phyloP scores from a whole-genome alignment of 2,797 vertebrate species.

The Syndactyla subalaris region DNA sequence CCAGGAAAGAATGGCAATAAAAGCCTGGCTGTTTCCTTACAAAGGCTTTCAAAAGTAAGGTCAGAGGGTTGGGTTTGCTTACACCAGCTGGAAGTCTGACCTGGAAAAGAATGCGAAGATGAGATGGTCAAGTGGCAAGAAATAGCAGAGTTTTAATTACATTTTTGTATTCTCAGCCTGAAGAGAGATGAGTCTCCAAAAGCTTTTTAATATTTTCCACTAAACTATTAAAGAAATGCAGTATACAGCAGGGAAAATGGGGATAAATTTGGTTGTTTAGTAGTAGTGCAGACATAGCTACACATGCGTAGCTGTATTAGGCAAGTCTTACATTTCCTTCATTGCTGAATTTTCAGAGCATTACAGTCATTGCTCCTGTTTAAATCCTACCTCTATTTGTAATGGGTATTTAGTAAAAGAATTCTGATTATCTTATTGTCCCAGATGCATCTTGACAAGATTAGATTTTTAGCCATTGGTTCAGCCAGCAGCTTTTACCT shows the following conservation, averaged over 20 bases:
- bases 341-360: background rate
- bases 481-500: background rate
- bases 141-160: background rate
- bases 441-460: background rate
- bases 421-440: background rate
- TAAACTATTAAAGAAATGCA: background rate
- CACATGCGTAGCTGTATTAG: background rate
- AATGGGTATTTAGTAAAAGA: background rate
- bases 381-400: background rate
- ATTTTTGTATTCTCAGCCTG: background rate
- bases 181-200: background rate
- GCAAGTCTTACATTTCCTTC: background rate
- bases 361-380: background rate
- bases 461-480: background rate
- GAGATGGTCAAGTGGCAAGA: background rate
- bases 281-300: background rate
- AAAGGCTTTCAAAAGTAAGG: constrained; percentile 29
- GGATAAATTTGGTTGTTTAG: background rate
- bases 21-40: background rate
- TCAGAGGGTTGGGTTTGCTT: background rate
- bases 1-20: background rate
- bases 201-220: background rate
- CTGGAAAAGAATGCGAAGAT: constrained; percentile 13
- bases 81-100: background rate
- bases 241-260: background rate